Evolutionary conservation across 2,888 invertebrate species (phyloP).

Genomic region (Leucophenga montana): DNA sequence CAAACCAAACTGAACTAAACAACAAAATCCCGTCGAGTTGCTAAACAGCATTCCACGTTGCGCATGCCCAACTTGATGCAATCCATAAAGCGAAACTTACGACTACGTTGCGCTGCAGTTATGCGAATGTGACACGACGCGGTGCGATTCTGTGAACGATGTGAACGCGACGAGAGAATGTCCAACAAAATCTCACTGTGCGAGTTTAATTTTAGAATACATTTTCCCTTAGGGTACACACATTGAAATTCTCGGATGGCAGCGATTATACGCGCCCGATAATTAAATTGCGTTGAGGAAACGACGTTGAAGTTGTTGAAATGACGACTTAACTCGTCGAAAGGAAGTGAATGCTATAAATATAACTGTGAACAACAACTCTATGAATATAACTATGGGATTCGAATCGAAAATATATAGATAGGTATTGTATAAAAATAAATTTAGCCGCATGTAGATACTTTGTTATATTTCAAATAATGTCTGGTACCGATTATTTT

Average conservation of each 20-base stretch:
- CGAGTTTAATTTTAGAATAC: conserved; percentile 1
- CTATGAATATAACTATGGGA: neutral
- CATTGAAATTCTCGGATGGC: neutral
- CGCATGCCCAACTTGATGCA: conserved; percentile 1
- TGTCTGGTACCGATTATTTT: neutral
- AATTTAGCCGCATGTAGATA: too few species aligned
- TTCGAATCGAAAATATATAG: neutral
- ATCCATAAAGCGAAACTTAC: neutral
- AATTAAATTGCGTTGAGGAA: neutral
- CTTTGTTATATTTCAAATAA: too few species aligned
- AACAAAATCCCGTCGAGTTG: too few species aligned
- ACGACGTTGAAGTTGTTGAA: neutral
- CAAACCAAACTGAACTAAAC: too few species aligned
- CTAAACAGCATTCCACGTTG: neutral
- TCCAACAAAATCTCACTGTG: neutral
- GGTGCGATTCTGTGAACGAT: too few species aligned
- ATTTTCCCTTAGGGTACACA: neutral
- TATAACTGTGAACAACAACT: neutral
- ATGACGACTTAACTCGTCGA: neutral
- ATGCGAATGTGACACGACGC: neutral
- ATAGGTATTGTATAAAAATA: neutral
- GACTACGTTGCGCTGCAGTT: neutral
- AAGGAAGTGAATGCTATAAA: conserved; percentile 7
- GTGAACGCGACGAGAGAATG: too few species aligned
- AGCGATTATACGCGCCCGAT: neutral